A percentile compares a stretch with the other conserved stretches of the same genome.
These are phyloP conservation scores for Lineus longissimus DNA, from an alignment of 1,140 invertebrate genomes.

Conservation along the genomic window DNA sequence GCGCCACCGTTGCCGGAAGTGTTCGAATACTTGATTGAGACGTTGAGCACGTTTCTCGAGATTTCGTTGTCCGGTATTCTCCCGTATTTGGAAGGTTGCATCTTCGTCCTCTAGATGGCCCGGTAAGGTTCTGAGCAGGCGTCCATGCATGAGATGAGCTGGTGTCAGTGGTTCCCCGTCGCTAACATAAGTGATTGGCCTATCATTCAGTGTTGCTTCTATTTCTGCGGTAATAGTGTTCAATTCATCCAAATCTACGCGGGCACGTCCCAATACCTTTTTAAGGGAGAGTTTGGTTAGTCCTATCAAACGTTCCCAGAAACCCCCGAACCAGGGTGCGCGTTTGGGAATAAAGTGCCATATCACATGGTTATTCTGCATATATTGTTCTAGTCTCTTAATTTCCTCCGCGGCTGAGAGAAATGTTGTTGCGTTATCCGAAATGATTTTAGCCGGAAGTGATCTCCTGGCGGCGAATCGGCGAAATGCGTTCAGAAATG, in stretches of 20 bases:
- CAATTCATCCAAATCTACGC: neutral
- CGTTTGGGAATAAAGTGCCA: too few relatives aligned
- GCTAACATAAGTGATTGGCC: slow-evolving; percentile 8
- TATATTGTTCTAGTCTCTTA: too few relatives aligned
- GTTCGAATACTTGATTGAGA: slow-evolving; percentile 4
- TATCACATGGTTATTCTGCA: too few relatives aligned
- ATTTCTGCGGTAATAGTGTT: slow-evolving; percentile 8
- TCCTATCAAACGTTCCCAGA: too few relatives aligned
- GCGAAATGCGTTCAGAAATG: too few relatives aligned
- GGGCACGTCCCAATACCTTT: too few relatives aligned
- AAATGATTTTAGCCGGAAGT: too few relatives aligned
- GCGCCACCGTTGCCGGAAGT: slow-evolving; percentile 5
- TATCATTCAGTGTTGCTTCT: slow-evolving; percentile 7
- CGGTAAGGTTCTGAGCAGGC: slow-evolving; percentile 2
- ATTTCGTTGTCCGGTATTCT: neutral
- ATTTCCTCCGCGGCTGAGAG: too few relatives aligned
- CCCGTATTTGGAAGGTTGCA: neutral
- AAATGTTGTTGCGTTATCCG: too few relatives aligned
- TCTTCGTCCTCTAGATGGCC: neutral
- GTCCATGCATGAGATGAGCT: slow-evolving; percentile 10
- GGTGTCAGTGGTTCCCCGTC: slow-evolving; percentile 10
- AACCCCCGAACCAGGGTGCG: too few relatives aligned
- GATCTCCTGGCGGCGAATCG: too few relatives aligned
- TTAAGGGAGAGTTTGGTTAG: too few relatives aligned
- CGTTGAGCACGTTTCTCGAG: neutral